A percentile compares a stretch with the other conserved stretches of the same genome.
Evolutionary conservation across 2,797 vertebrate species (phyloP).

Genomic region (Falco berigora): DNA sequence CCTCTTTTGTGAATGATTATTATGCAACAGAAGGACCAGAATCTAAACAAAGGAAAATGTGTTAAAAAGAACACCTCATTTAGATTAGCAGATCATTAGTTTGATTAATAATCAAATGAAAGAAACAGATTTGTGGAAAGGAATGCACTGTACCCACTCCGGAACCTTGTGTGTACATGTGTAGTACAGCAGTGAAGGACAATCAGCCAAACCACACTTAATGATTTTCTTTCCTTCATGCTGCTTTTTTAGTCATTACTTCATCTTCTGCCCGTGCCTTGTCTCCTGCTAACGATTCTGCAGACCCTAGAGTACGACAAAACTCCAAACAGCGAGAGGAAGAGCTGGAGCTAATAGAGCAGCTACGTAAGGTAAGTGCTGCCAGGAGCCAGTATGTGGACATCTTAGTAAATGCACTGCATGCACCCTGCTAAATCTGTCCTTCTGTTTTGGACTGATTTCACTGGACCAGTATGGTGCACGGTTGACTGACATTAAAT

Average conservation of each 20-base stretch:
- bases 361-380: slow-evolving; percentile 84
- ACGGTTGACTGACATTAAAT: neutral
- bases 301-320: slow-evolving; percentile 56
- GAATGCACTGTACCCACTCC: neutral
- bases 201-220: neutral
- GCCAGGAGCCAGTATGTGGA: neutral
- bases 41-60: neutral
- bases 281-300: slow-evolving; percentile 41
- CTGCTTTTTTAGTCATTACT: slow-evolving; percentile 38
- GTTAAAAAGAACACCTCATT: neutral
- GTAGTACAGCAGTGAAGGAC: neutral
- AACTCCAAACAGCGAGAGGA: slow-evolving; percentile 76
- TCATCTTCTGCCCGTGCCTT: slow-evolving; percentile 59
- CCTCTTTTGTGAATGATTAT: neutral
- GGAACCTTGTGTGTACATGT: neutral
- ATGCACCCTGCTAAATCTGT: neutral
- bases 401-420: rapidly evolving
- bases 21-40: neutral
- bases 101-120: neutral
- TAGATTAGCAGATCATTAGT: neutral
- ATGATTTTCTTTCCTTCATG: neutral
- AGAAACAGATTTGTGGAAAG: neutral
- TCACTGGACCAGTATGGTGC: neutral
- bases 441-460: neutral
- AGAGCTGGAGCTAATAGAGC: slow-evolving; percentile 85